Evolutionary conservation across 1,140 invertebrate genomes (phyloP), one percentile per base, ranked within the genome.

Genomic region (Hormaphis cornu): DNA sequence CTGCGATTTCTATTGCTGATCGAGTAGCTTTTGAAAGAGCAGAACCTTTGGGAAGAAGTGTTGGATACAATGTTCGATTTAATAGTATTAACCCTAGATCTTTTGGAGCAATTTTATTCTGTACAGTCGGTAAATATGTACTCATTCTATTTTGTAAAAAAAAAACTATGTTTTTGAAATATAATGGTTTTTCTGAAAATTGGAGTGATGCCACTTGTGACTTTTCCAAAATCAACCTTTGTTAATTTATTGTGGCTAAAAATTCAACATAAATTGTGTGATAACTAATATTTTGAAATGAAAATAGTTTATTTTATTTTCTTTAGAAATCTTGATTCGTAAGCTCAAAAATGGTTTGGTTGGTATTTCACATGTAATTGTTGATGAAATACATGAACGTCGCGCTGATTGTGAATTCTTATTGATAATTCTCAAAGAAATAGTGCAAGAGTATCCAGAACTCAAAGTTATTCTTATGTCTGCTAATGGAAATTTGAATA

Each of bases 371-470:
- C 93, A 95, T 74, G 89, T 95, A 0, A 89, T 95, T 48, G 89
- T 97, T 26, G 97, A 99, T 80, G 97, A 99, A 82, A 94, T 98
- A 71, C 96, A 99, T 76, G 95, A 98, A 78, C 81, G 96, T 37
- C 95, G 98, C 78, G 90, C 95, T 0, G 95, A 97, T 77, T 93
- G 90, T 30, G 97, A 99, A 77, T 98, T 98, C 75, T 86, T 98
- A 8, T 84, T 99, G 79, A 93, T 97, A 42, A 85, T 97, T 0
- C 79, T 99, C 0, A 82, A 93, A 26, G 93, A 98, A 76, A 94
- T 97, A 86, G 85, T 97, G 1, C 86, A 89, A 70, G 86, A 86
- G 0, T 95, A 93, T 77, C 90, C 89, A 0, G 91, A 96, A 75
- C 76, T 98, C 9, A 83, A 91, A 69, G 83, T 99, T 6, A 93